Evolutionary conservation across 2,113 vertebrate genomes (phyloP).

Genomic region (Megalops atlanticus): DNA sequence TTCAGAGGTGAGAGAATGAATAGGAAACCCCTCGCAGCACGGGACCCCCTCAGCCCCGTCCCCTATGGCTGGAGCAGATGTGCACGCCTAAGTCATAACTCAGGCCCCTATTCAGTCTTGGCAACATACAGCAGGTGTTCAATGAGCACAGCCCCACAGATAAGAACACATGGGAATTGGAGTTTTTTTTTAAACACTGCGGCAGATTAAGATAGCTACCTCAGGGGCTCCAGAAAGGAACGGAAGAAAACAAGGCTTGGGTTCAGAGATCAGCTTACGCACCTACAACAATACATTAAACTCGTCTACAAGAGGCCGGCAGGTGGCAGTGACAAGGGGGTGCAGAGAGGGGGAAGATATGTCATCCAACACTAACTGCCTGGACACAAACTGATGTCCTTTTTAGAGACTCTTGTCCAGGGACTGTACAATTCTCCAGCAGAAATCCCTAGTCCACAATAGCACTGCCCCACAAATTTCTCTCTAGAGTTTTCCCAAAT

Average conservation of each 20-base stretch:
- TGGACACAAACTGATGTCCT: neutral
- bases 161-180: slow-evolving; percentile 38
- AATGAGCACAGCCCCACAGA: slow-evolving; percentile 32
- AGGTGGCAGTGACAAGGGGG: neutral
- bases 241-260: neutral
- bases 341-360: neutral
- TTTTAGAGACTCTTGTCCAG: neutral
- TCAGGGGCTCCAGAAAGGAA: neutral
- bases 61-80: slow-evolving; percentile 16
- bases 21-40: neutral
- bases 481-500: slow-evolving; percentile 12
- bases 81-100: slow-evolving; percentile 10
- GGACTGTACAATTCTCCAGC: neutral
- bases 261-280: neutral
- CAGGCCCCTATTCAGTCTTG: slow-evolving; percentile 23
- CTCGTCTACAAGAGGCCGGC: neutral
- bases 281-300: neutral
- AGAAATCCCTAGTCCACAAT: neutral
- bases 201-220: neutral
- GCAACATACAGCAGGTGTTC: slow-evolving; percentile 34
- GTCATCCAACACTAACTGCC: neutral
- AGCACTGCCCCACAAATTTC: neutral
- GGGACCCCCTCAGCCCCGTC: neutral
- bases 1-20: slow-evolving; percentile 7
- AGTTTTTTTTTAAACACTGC: neutral